Evolutionary conservation across 2,113 vertebrate species (phyloP).

Genomic region (Tragulus kanchil): DNA sequence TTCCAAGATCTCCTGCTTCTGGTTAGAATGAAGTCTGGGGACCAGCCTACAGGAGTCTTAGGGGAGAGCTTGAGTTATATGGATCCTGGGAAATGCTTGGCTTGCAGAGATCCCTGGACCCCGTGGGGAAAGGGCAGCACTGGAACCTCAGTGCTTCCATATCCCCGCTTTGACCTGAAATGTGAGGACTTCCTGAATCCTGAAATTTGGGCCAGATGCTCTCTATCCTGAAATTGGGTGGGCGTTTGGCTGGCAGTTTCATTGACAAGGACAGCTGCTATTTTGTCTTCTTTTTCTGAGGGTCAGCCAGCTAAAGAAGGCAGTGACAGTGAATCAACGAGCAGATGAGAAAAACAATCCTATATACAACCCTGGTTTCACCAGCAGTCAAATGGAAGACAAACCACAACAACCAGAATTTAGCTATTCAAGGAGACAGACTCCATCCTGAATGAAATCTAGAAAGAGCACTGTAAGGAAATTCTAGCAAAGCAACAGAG

Average conservation of each 20-base stretch:
- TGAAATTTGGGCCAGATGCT: neutral
- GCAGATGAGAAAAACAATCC: neutral
- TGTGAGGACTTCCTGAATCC: neutral
- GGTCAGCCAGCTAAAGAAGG: neutral
- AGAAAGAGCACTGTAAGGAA: neutral
- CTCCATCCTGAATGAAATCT: neutral
- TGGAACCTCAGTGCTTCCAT: neutral
- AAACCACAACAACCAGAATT: neutral
- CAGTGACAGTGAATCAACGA: neutral
- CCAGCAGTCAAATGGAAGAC: neutral
- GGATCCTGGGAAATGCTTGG: neutral
- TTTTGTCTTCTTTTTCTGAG: neutral
- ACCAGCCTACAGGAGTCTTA: neutral
- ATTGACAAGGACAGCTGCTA: too few species aligned
- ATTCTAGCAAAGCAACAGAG: neutral
- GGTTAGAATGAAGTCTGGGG: neutral
- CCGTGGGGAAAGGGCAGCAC: neutral
- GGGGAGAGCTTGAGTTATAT: neutral
- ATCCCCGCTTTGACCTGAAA: neutral
- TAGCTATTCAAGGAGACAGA: neutral
- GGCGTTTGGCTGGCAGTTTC: rapidly evolving
- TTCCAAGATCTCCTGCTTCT: neutral
- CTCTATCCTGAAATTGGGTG: neutral
- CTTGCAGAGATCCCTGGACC: neutral
- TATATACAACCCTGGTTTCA: neutral